phyloP scores from a whole-genome alignment of 2,888 invertebrate species.

The Pyrrhia umbra region DNA sequence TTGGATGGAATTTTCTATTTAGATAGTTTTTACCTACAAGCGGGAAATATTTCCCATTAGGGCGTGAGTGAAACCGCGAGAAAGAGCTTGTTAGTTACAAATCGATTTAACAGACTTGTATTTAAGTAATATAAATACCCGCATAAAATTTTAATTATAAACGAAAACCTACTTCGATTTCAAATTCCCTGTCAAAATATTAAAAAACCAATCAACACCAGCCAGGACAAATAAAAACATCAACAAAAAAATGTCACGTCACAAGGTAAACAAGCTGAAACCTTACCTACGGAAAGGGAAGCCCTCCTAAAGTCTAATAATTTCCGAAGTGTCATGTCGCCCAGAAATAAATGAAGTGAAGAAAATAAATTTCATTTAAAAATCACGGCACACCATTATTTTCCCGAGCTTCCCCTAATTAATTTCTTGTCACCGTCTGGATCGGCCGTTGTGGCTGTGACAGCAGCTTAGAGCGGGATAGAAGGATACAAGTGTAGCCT shows the following conservation, averaged over 20 bases:
- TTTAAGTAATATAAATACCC: background rate
- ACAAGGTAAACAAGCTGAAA: conserved; percentile 80
- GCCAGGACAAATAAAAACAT: conserved; percentile 53
- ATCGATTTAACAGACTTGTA: no score
- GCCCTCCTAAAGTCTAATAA: conserved; percentile 85
- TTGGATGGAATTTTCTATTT: no score
- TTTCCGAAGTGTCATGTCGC: conserved; percentile 89
- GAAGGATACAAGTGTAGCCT: conserved; percentile 29
- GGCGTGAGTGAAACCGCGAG: no score
- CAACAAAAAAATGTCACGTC: conserved; percentile 54
- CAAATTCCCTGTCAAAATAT: conserved; percentile 21
- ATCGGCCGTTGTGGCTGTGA: conserved; percentile 86
- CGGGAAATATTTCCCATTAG: no score
- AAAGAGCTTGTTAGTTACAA: no score
- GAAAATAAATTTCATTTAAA: conserved; percentile 90
- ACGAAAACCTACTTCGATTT: background rate
- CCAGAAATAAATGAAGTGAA: conserved; percentile 88
- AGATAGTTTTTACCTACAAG: no score
- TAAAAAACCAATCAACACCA: conserved; percentile 51
- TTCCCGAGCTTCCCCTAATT: conserved; percentile 88
- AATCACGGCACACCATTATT: conserved; percentile 89
- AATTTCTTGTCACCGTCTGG: conserved; percentile 89
- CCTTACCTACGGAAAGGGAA: conserved; percentile 77
- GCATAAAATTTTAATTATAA: background rate
- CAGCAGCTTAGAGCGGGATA: conserved; percentile 78